Base-by-base conservation (phyloP, 1,140 invertebrate species). In the Dendroctonus ponderosae region DNA sequence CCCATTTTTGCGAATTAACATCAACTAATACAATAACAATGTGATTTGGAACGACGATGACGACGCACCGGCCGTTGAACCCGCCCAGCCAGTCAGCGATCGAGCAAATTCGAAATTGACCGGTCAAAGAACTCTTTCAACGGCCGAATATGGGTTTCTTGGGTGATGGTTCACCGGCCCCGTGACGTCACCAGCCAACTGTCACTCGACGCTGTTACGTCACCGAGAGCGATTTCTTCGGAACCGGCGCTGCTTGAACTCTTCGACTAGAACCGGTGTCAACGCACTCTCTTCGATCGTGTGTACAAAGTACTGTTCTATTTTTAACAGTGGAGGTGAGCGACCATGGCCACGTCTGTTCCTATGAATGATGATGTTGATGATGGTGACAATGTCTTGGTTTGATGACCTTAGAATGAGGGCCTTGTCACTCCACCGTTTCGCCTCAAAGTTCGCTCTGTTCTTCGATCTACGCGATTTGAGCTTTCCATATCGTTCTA, bases 61-160 rank as follows among this genome's bases (percentile, higher is more conserved):
- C 14, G 26, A 26, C 26, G 26, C 26, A 26, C 26, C 26, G 70
- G 60, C 42, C 69, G 66, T 68, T 70, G 69, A 70, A 69, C 70
- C 61, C 61, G 38, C 40, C 44, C 38, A n/a, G 11, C 42, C 43
- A 62, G 46, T 14, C 39, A 7, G 7, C 50, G 46, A 12, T 48
- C 54, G 14, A 39, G 46, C 53, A 41, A 62, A 68, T 58, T 62
- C 15, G 61, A 60, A 68, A 71, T 62, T 70, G 68, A 66, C 72
- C 71, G 73, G 74, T 75, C 74, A 73, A 71, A 74, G 74, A 69
- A 73, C 72, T 74, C 70, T 68, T 68, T 70, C 60, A 49, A 59
- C 66, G 49, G 57, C 71, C 69, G 60, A 72, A 73, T 74, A 74
- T 70, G 72, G 70, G 66, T 72, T 75, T 73, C 72, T 72, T 68